These are phyloP conservation scores for Papilio machaon DNA, from an alignment of 1,140 invertebrate species.

Conservation along the genomic window DNA sequence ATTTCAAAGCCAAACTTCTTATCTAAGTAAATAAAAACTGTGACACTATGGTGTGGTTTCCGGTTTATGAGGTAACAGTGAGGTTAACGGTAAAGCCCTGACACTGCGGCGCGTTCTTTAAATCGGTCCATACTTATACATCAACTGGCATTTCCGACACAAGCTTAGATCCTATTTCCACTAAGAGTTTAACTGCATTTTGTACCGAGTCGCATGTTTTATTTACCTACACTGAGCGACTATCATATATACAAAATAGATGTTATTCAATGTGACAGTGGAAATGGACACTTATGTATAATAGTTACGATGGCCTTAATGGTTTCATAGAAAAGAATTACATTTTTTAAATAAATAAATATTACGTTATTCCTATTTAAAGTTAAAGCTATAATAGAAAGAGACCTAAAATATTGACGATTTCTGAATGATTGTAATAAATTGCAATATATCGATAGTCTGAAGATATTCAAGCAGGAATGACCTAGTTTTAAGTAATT, in stretches of 20 bases:
- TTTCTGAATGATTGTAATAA: neutral
- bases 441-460: neutral
- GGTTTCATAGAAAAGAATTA: neutral
- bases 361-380: no score
- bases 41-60: slow-evolving; percentile 10
- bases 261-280: neutral
- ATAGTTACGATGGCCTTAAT: neutral
- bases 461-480: neutral
- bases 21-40: slow-evolving; percentile 14
- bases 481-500: neutral
- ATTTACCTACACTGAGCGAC: neutral
- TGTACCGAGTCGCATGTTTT: neutral
- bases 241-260: no score
- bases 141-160: slow-evolving; percentile 29
- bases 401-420: neutral
- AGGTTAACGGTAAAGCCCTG: slow-evolving; percentile 30
- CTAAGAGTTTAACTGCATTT: neutral
- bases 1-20: neutral
- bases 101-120: slow-evolving; percentile 25
- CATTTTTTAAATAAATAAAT: no score
- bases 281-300: neutral
- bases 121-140: slow-evolving; percentile 10
- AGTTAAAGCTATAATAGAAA: neutral
- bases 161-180: neutral
- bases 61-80: slow-evolving; percentile 25